A percentile compares a stretch with the other conserved stretches of the same genome.
phyloP scores from a whole-genome alignment of 2,113 vertebrate genomes.

The Cyphomyrus discorhynchus region DNA sequence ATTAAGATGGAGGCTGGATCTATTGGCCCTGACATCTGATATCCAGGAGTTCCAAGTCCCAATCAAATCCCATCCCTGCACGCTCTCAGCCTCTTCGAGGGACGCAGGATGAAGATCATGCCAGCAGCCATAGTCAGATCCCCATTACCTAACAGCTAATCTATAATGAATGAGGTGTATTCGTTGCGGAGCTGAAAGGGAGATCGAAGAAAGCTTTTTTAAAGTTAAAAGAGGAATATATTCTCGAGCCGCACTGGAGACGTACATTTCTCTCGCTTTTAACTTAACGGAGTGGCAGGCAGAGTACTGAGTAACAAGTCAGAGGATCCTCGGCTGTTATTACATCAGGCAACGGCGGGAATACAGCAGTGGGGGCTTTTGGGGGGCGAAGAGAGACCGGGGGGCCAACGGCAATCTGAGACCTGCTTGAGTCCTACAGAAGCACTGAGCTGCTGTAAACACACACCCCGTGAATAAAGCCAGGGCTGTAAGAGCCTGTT shows the following conservation, averaged over 20 bases:
- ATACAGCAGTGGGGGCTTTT: background rate
- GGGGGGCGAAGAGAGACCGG: background rate
- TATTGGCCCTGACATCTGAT: background rate
- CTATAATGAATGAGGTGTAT: slow-evolving; percentile 20
- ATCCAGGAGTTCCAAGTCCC: background rate
- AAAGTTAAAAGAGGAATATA: slow-evolving; percentile 4
- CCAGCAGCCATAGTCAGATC: slow-evolving; percentile 10
- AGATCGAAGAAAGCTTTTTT: background rate
- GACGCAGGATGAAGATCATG: background rate
- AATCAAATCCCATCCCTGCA: background rate
- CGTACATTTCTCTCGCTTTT: background rate
- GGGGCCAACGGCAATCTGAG: background rate
- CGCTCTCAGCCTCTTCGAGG: background rate
- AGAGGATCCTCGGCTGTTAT: background rate
- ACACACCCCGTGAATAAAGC: slow-evolving; percentile 41
- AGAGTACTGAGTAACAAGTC: background rate
- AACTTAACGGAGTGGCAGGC: background rate
- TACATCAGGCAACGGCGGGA: background rate
- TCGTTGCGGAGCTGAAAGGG: background rate
- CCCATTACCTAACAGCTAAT: slow-evolving; percentile 26
- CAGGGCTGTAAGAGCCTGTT: slow-evolving; percentile 27
- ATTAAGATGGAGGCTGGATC: background rate
- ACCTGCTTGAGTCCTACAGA: background rate
- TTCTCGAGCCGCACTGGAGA: background rate
- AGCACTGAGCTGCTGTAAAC: slow-evolving; percentile 43